These are phyloP conservation scores for Halictus rubicundus DNA, from an alignment of 1,140 invertebrate species.

Conservation along the genomic window DNA sequence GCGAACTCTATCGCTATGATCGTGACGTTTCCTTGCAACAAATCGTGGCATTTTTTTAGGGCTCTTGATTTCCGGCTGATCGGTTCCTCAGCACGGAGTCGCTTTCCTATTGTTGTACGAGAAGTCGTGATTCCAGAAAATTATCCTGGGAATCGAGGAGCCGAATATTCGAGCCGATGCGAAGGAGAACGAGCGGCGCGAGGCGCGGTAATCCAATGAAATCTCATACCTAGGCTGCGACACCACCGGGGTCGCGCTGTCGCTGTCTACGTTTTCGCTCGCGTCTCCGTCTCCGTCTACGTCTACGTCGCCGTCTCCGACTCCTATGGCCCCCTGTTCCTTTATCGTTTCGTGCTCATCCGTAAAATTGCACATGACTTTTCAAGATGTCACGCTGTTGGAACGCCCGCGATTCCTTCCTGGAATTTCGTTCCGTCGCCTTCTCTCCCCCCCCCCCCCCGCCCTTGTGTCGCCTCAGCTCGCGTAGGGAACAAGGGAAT, in stretches of 20 bases:
- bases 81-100: too few species aligned
- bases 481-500: background rate
- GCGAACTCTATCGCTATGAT: too few species aligned
- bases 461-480: background rate
- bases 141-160: background rate
- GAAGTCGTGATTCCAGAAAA: too few species aligned
- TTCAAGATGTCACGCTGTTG: constrained; percentile 45
- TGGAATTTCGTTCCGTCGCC: background rate
- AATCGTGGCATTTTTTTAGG: too few species aligned
- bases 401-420: constrained; percentile 41
- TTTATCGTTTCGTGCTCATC: constrained; percentile 56
- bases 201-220: constrained; percentile 39
- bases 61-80: too few species aligned
- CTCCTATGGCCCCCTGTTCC: constrained; percentile 7
- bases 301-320: constrained; percentile 3
- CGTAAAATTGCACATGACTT: constrained; percentile 62
- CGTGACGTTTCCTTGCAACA: too few species aligned
- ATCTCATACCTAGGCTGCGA: constrained; percentile 15
- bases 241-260: constrained; percentile 10
- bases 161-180: constrained; percentile 18
- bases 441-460: background rate
- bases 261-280: too few species aligned
- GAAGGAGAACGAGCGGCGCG: background rate
- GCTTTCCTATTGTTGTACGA: too few species aligned
- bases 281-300: too few species aligned